Evolutionary conservation across 2,888 invertebrate species (phyloP).

Genomic region (Leptinotarsa juncta): DNA sequence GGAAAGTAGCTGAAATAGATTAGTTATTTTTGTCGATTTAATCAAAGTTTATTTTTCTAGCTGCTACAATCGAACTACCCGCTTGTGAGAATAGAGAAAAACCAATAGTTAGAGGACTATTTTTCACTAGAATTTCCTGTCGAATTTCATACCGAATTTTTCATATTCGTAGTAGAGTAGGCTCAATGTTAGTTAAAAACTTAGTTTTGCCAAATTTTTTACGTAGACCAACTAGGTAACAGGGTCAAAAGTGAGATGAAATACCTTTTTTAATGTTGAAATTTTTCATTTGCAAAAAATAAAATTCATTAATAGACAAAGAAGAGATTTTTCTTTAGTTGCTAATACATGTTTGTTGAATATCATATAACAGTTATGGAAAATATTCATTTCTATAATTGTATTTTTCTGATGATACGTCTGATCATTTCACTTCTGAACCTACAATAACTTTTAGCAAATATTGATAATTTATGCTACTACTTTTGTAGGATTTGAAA

Average conservation of each 20-base stretch:
- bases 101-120: conserved; percentile 47
- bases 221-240: not conserved
- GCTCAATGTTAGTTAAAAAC: conserved; percentile 17
- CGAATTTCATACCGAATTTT: conserved; percentile 38
- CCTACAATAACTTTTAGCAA: not conserved
- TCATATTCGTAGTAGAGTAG: conserved; percentile 39
- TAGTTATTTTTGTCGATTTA: not conserved
- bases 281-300: too few relatives aligned
- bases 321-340: too few relatives aligned
- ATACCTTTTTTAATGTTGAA: not conserved
- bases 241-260: not conserved
- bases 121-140: conserved; percentile 37
- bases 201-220: conserved; percentile 34
- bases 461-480: not conserved
- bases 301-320: too few relatives aligned
- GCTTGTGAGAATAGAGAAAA: conserved; percentile 70
- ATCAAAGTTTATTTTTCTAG: conserved; percentile 66
- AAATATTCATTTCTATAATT: not conserved
- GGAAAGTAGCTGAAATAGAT: not conserved
- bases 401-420: not conserved
- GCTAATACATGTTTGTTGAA: too few relatives aligned
- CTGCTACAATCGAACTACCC: conserved; percentile 87
- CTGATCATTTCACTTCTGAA: not conserved
- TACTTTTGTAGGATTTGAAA: too few relatives aligned
- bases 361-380: not conserved